Evolutionary conservation across 2,888 invertebrate species (phyloP).

Genomic region (Caenorhabditis virilis): DNA sequence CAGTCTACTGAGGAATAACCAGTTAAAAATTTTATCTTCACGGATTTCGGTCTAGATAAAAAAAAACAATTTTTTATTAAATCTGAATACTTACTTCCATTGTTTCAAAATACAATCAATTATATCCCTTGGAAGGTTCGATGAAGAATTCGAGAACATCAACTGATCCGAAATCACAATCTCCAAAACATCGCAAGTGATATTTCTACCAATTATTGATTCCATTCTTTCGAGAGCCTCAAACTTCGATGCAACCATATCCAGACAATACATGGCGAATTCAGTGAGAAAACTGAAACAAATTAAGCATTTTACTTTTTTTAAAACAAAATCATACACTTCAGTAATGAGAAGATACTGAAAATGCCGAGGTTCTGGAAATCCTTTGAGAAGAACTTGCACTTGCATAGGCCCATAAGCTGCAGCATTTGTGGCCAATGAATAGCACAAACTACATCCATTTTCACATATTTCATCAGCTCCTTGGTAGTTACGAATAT

Average conservation of each 20-base stretch:
- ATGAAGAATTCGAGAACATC: constrained; percentile 15
- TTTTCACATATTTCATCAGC: constrained; percentile 26
- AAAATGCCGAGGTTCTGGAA: constrained; percentile 4
- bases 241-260: background rate
- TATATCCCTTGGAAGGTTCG: constrained; percentile 26
- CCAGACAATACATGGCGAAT: constrained; percentile 15
- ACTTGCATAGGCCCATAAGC: constrained; percentile 29
- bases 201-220: constrained; percentile 1
- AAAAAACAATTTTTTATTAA: too few species aligned
- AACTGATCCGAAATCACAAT: constrained; percentile 31
- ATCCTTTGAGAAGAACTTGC: constrained; percentile 9
- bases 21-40: constrained; percentile 27
- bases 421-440: constrained; percentile 8
- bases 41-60: constrained; percentile 7
- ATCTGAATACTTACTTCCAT: constrained; percentile 16
- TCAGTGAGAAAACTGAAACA: constrained; percentile 19
- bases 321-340: constrained; percentile 2
- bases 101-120: constrained; percentile 25
- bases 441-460: constrained; percentile 17
- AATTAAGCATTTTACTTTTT: background rate
- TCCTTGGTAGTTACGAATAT: constrained; percentile 19
- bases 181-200: constrained; percentile 25
- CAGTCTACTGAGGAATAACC: background rate
- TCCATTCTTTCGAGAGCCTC: constrained; percentile 4
- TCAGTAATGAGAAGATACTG: constrained; percentile 25